Base-by-base conservation (phyloP, 1,140 invertebrate genomes). In the Papilio glaucus region DNA sequence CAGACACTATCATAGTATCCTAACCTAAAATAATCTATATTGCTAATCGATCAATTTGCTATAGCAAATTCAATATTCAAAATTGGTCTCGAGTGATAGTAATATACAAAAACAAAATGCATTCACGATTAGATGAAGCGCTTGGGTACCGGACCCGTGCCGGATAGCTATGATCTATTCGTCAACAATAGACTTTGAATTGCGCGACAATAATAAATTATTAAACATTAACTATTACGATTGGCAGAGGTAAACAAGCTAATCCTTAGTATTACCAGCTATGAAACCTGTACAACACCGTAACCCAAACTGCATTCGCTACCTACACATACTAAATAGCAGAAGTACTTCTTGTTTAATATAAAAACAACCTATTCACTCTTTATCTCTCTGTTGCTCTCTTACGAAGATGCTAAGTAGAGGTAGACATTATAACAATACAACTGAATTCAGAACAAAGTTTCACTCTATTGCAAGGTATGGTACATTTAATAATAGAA, bases 231-330 rank as follows among this genome's bases (percentile, higher is more conserved):
- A 91, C 86, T 90, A 93, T 92, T 93, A 93, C 89, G 88, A 93
- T 90, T 92, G 91, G 92, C 92, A 92, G 92, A 94, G 93, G 92
- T 93, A 93, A 93, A 93, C 91, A 91, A 93, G 92, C 92, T 91
- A 92, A 87, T 86, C 78, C 82, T 92, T 93, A 91, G 92, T 91
- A 93, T 92, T 92, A 93, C 90, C 90, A 93, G 91, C 91, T 91
- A 93, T 91, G 87, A 87, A 91, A 91, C 88, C 89, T 93, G 90
- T 91, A 92, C 90, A 93, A 83, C 85, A 86, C 89, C 91, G 89
- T 94, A 93, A 94, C 85, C 92, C 89, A 93, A 94, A 92, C 86
- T 88, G 85, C 80, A 83, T 85, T 86, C 82, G 79, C 87, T 90
- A 90, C 78, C 79, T 86, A 88, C 77, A 88, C 77, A 84, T 88